phyloP scores from a whole-genome alignment of 2,797 vertebrate species.

The Parauchenoglanis punctatus region DNA sequence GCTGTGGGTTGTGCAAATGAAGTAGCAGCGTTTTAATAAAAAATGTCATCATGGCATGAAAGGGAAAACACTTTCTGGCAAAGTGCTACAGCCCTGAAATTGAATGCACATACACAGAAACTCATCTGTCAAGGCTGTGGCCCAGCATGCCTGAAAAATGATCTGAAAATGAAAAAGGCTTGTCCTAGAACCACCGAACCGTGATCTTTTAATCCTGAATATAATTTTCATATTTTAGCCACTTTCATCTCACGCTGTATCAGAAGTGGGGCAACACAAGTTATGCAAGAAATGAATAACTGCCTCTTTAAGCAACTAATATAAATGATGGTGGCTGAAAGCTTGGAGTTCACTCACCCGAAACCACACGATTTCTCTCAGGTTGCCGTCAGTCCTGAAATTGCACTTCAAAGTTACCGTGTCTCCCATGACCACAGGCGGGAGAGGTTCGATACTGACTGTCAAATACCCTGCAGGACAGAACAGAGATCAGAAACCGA shows the following conservation, averaged over 20 bases:
- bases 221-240: slow-evolving; percentile 49
- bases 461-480: slow-evolving; percentile 83
- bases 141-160: slow-evolving; percentile 36
- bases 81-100: slow-evolving; percentile 45
- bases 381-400: slow-evolving; percentile 90
- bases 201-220: slow-evolving; percentile 54
- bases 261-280: slow-evolving; percentile 9
- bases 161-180: slow-evolving; percentile 43
- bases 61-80: slow-evolving; percentile 35
- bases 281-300: slow-evolving; percentile 26
- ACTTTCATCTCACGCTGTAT: slow-evolving; percentile 42
- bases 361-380: slow-evolving; percentile 94
- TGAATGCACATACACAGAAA: slow-evolving; percentile 43
- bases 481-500: slow-evolving; percentile 43
- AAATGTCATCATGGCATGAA: slow-evolving; percentile 36
- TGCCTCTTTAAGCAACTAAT: slow-evolving; percentile 20
- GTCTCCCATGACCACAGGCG: slow-evolving; percentile 88
- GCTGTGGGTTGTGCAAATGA: slow-evolving; percentile 13
- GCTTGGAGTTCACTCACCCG: slow-evolving; percentile 76
- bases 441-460: slow-evolving; percentile 87
- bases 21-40: slow-evolving; percentile 47
- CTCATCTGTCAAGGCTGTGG: slow-evolving; percentile 41
- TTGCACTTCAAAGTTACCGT: slow-evolving; percentile 92
- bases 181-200: slow-evolving; percentile 51
- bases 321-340: slow-evolving; percentile 13